A percentile compares a stretch with the other conserved stretches of the same genome.
phyloP scores from a whole-genome alignment of 2,797 vertebrate genomes.

The Buphagus erythrorhynchus region DNA sequence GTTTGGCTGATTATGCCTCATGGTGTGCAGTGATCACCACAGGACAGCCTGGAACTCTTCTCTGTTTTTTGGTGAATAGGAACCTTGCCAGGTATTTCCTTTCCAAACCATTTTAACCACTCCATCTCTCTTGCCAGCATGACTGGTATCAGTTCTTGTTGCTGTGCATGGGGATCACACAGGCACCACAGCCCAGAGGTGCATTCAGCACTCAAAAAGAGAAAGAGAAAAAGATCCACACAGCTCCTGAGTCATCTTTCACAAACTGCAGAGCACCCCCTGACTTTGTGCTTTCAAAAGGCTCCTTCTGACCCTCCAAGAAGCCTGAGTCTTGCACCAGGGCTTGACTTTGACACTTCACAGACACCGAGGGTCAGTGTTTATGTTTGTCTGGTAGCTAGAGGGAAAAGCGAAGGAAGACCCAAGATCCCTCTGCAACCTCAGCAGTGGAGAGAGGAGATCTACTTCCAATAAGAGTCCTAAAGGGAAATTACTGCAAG shows the following conservation, averaged over 20 bases:
- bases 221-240: background rate
- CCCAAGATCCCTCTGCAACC: background rate
- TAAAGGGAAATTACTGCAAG: background rate
- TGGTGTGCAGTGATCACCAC: no score
- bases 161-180: background rate
- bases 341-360: background rate
- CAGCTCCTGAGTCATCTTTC: background rate
- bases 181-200: background rate
- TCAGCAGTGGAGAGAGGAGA: background rate
- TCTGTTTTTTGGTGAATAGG: background rate
- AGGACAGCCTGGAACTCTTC: background rate
- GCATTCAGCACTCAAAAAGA: background rate
- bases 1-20: background rate
- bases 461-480: background rate
- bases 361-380: background rate
- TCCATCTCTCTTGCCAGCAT: background rate
- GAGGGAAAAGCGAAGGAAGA: background rate
- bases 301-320: background rate
- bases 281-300: background rate
- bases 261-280: background rate
- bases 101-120: background rate
- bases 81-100: background rate
- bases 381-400: background rate
- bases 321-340: background rate
- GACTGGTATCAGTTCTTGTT: background rate